Base-by-base conservation (phyloP, 2,888 invertebrate species). In the Heterodera filipjevi region DNA sequence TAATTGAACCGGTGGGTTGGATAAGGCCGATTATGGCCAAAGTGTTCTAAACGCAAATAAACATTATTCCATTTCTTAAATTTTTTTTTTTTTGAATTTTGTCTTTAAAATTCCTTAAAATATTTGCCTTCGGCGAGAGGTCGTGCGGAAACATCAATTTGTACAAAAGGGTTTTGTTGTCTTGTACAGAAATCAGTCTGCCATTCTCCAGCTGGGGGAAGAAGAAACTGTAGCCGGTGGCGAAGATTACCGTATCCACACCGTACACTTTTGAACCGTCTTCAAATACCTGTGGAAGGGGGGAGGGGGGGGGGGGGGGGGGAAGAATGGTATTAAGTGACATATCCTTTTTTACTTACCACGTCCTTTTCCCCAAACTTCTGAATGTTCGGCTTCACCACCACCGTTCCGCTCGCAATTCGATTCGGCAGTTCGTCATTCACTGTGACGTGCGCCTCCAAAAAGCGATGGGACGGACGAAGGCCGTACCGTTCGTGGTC, bases 341-440 rank as follows among this genome's bases (percentile, higher is more conserved):
- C 35, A 14, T 19, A 27, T 49, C 33, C 2, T 8, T 49, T 10
- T 59, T 5, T 5, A 19, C 59, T 59, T 5, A 79, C 66, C 35
- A 86, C 30, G 39, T 82, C 78, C 64, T 77, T 79, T 32, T 85
- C 84, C 27, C 81, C 82, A 80, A 86, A 85, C 39, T 80, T 77
- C 30, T 79, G 77, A 72, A 86, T 86, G 76, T 85, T 81, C 16
- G 82, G 80, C 68, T 82, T 82, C 35, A 79, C 79, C 46, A 81
- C 81, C 30, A 82, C 79, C 30, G 82, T 82, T 19, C 82, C 82
- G 72, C 86, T 88, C 82, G 90, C 86, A 64, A 91, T 89, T 33
- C 90, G 87, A 78, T 90, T 89, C 1, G 90, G 90, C 16, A 91
- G 85, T 53, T 90, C 90, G 82, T 91, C 91, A 79, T 90, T 90